These are phyloP conservation scores for Chloromyia formosa DNA, from an alignment of 2,888 invertebrate genomes.

Conservation along the genomic window DNA sequence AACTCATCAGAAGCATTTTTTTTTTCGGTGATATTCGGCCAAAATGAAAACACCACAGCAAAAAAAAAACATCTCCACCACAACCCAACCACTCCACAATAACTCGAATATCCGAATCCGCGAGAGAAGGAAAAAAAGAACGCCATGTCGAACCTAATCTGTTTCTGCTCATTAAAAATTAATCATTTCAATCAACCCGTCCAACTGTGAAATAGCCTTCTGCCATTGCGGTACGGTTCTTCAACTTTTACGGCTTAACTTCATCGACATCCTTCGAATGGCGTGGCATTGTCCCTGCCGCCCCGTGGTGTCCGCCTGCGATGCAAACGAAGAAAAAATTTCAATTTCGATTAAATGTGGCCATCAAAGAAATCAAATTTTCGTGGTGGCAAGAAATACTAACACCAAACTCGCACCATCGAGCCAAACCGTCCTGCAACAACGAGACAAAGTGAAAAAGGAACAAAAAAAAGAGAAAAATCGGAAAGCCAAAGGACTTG, in stretches of 20 bases:
- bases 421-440: no score
- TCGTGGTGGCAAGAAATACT: constrained; percentile 17
- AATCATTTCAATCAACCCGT: constrained; percentile 47
- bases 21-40: no score
- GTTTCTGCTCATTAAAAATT: constrained; percentile 48
- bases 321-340: constrained; percentile 30
- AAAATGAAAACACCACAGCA: no score
- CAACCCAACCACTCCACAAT: no score
- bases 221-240: constrained; percentile 20
- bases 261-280: not conserved
- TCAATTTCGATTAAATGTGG: constrained; percentile 48
- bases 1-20: no score
- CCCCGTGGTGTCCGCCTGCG: no score
- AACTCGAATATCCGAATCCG: no score
- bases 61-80: no score
- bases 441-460: no score
- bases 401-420: not conserved
- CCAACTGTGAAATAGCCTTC: constrained; percentile 46
- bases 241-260: constrained; percentile 32
- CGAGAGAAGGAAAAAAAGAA: not conserved
- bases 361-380: constrained; percentile 47
- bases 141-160: constrained; percentile 30
- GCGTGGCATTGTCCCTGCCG: no score
- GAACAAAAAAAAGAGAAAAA: not conserved
- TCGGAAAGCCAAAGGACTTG: not conserved